phyloP scores from a whole-genome alignment of 2,888 invertebrate species.

The Hydriomena furcata region DNA sequence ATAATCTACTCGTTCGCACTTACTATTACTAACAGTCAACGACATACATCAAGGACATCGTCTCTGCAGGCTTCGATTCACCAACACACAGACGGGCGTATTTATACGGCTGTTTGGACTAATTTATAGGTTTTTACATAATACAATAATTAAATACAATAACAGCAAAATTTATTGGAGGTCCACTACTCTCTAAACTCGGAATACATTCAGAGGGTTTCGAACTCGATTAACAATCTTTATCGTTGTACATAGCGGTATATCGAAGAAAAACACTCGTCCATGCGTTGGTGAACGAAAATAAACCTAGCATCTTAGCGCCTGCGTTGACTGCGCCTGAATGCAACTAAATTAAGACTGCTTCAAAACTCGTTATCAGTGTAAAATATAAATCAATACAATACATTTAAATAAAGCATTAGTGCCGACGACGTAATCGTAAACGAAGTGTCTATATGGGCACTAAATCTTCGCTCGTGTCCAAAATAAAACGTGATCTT shows the following conservation, averaged over 20 bases:
- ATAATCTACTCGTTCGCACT: slow-evolving; percentile 70
- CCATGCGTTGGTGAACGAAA: slow-evolving; percentile 1
- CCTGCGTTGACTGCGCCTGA: slow-evolving; percentile 22
- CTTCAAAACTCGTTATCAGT: slow-evolving; percentile 29
- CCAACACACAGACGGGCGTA: neutral
- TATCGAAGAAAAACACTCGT: neutral
- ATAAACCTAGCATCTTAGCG: slow-evolving; percentile 15
- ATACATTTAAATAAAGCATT: slow-evolving; percentile 18
- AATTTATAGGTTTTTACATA: neutral
- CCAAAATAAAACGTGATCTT: slow-evolving; percentile 3
- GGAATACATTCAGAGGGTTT: too few relatives aligned
- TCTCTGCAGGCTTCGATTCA: neutral
- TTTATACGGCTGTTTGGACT: neutral
- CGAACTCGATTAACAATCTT: too few relatives aligned
- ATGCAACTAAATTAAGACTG: slow-evolving; percentile 33
- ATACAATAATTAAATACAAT: too few relatives aligned
- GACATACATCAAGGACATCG: slow-evolving; percentile 12
- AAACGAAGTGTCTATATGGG: neutral
- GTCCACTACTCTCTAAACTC: too few relatives aligned
- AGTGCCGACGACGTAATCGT: slow-evolving; percentile 4
- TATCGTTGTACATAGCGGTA: neutral
- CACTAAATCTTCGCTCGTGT: slow-evolving; percentile 5
- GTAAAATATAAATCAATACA: slow-evolving; percentile 28
- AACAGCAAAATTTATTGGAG: too few relatives aligned
- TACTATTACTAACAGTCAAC: slow-evolving; percentile 43